phyloP scores from a whole-genome alignment of 2,113 vertebrate genomes.

The Abramis brama region DNA sequence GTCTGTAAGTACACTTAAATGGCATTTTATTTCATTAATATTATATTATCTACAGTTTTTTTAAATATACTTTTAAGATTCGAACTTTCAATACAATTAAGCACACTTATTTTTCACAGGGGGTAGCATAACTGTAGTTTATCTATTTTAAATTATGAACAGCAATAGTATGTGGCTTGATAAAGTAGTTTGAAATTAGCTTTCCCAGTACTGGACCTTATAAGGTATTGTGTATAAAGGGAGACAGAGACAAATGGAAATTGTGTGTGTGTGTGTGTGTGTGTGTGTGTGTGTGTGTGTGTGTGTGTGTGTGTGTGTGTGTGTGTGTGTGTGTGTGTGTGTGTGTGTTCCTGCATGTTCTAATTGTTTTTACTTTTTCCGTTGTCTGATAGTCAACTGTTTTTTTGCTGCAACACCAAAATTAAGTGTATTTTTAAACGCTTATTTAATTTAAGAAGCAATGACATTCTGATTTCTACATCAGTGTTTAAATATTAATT shows the following conservation, averaged over 20 bases:
- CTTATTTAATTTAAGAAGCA: not conserved
- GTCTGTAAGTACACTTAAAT: no score
- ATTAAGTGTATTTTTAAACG: not conserved
- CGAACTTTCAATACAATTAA: not conserved
- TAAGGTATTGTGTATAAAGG: conserved; percentile 4
- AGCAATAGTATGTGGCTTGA: not conserved
- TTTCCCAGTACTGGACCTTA: not conserved
- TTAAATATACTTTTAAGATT: not conserved
- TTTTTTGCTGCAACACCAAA: not conserved
- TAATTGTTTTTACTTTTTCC: not conserved
- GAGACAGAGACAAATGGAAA: not conserved
- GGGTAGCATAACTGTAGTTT: not conserved
- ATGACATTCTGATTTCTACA: conserved; percentile 9
- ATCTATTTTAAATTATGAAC: not conserved
- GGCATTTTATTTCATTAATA: not conserved
- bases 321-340: not conserved
- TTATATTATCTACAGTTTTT: not conserved
- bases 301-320: not conserved
- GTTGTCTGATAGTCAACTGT: not conserved
- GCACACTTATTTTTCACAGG: no score
- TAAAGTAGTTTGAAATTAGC: not conserved
- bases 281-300: conserved; percentile 20
- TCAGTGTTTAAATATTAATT: not conserved
- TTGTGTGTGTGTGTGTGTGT: conserved; percentile 17
- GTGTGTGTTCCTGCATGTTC: not conserved